Evolutionary conservation across 1,140 invertebrate species (phyloP).

Genomic region (Acyrthosiphon pisum): DNA sequence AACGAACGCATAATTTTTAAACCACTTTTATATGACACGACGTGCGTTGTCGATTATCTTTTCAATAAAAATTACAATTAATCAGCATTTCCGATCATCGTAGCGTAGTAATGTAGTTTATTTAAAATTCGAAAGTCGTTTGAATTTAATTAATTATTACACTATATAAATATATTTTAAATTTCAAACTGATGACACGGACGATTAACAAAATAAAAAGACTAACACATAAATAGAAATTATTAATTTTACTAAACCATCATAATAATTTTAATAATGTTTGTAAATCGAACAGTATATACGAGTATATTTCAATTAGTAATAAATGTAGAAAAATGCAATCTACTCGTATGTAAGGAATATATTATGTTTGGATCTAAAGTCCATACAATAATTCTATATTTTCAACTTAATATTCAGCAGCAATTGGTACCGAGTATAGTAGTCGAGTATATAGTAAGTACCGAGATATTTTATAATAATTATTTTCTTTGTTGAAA

Average conservation of each 20-base stretch:
- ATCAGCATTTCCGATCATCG: conserved; percentile 9
- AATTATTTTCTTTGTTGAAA: neutral
- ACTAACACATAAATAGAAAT: neutral
- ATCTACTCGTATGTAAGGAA: neutral
- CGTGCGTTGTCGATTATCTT: neutral
- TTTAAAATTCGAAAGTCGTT: conserved; percentile 31
- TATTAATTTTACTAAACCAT: neutral
- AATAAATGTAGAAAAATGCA: neutral
- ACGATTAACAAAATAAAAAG: neutral
- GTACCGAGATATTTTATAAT: neutral
- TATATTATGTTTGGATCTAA: neutral
- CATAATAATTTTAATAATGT: neutral
- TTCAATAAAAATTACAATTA: conserved; percentile 12
- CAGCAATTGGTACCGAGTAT: neutral
- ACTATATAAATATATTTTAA: conserved; percentile 9
- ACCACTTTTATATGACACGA: conserved; percentile 4
- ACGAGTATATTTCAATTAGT: too few species aligned
- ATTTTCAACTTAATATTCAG: neutral
- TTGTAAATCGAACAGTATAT: neutral
- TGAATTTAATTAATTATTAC: conserved; percentile 18
- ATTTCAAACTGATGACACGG: neutral
- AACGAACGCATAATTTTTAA: conserved; percentile 20
- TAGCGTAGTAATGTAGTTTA: conserved; percentile 18
- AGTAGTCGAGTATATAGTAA: too few species aligned
- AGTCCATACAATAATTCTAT: neutral